Percentiles rank a stretch among this genome's conserved stretches.
Conservation (phyloP, 2,888 invertebrate species). For the Drosophila lutescens region DNA sequence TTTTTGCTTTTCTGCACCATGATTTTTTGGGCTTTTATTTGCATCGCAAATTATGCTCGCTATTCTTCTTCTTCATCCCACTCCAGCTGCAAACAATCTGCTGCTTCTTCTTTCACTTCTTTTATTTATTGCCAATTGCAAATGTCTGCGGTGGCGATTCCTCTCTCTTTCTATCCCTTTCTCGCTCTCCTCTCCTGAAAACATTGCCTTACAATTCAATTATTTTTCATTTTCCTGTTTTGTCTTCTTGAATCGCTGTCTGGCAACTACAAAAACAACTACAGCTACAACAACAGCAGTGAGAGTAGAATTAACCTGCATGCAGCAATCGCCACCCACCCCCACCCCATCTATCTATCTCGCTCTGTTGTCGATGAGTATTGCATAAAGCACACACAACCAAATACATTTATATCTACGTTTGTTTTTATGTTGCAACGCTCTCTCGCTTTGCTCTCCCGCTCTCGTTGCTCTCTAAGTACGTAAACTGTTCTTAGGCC, state of each 20-base stretch:
- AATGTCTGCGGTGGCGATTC: slow-evolving; percentile 59
- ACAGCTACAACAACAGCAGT: slow-evolving; percentile 36
- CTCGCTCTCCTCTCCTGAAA: slow-evolving; percentile 37
- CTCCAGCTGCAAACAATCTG: slow-evolving; percentile 65
- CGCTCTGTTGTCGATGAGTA: slow-evolving; percentile 37
- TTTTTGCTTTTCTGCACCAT: slow-evolving; percentile 54
- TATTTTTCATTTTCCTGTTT: slow-evolving; percentile 80
- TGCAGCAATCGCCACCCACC: slow-evolving; percentile 44
- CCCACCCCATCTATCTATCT: background rate
- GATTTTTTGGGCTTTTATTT: slow-evolving; percentile 75
- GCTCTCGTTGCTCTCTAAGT: slow-evolving; percentile 18
- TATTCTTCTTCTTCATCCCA: background rate
- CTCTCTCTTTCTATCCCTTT: slow-evolving; percentile 6
- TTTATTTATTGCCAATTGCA: slow-evolving; percentile 78
- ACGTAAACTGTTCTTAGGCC: slow-evolving; percentile 58
- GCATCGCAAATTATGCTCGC: slow-evolving; percentile 67
- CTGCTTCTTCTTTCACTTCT: slow-evolving; percentile 31
- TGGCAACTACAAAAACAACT: slow-evolving; percentile 43
- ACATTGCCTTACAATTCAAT: slow-evolving; percentile 75
- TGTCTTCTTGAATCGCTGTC: slow-evolving; percentile 72
- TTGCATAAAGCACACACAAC: slow-evolving; percentile 70
- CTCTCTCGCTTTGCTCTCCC: slow-evolving; percentile 30
- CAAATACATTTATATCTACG: background rate
- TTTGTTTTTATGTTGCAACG: slow-evolving; percentile 68
- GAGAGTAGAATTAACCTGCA: slow-evolving; percentile 71